Percentiles rank a stretch among this genome's conserved stretches.
Evolutionary conservation across 2,797 vertebrate genomes (phyloP).

Genomic region (Pelodytes ibericus): DNA sequence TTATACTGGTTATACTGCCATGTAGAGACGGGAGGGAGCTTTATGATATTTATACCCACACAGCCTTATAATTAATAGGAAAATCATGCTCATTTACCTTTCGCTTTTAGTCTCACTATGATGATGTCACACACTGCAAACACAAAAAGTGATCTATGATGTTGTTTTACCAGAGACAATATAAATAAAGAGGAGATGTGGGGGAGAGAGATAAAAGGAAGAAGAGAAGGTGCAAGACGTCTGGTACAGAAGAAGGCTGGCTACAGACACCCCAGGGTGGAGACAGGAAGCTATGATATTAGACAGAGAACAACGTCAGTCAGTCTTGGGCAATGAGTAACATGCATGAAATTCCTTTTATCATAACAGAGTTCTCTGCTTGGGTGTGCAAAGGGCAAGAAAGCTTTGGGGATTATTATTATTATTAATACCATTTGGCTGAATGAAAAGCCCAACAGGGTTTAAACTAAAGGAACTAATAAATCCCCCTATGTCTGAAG

Average conservation of each 20-base stretch:
- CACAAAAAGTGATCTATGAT: no score
- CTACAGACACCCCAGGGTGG: conserved; percentile 20
- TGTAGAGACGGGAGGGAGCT: no score
- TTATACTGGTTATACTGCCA: no score
- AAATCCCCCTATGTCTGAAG: not conserved
- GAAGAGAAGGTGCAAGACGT: not conserved
- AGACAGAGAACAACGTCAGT: conserved; percentile 11
- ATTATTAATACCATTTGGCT: conserved; percentile 11
- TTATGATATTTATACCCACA: no score
- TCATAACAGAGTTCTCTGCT: conserved; percentile 24
- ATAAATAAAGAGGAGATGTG: not conserved
- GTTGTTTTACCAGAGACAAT: no score
- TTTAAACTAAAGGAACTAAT: not conserved
- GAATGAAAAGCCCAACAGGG: not conserved
- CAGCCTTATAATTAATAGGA: no score
- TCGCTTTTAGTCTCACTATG: no score
- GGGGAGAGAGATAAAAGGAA: no score
- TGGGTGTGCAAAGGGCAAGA: conserved; percentile 20
- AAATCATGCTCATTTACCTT: no score
- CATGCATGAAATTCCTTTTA: conserved; percentile 28
- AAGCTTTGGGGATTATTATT: not conserved
- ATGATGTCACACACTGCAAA: no score
- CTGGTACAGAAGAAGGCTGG: not conserved
- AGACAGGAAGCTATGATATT: conserved; percentile 28
- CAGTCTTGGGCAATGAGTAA: conserved; percentile 24